These are phyloP conservation scores for Abrostola triplasia DNA, from an alignment of 2,888 invertebrate species.

Conservation along the genomic window DNA sequence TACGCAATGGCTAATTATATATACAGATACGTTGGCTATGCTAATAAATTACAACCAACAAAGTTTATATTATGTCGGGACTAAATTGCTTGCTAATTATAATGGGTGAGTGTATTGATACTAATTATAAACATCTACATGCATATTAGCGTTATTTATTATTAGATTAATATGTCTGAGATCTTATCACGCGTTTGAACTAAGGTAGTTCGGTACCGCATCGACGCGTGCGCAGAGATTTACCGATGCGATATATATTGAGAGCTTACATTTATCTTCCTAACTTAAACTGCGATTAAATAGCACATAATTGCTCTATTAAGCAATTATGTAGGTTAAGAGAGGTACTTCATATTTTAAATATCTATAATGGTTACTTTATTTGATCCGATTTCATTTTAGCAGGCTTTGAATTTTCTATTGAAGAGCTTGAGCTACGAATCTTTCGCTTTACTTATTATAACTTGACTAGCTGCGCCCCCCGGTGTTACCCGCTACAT, in stretches of 20 bases:
- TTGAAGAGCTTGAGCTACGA: background rate
- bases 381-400: slow-evolving; percentile 8
- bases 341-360: slow-evolving; percentile 35
- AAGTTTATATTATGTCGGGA: slow-evolving; percentile 33
- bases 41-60: slow-evolving; percentile 43
- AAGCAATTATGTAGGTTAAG: slow-evolving; percentile 45
- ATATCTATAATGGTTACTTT: slow-evolving; percentile 25
- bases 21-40: slow-evolving; percentile 14
- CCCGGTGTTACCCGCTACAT: too few species aligned
- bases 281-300: slow-evolving; percentile 53
- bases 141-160: slow-evolving; percentile 67
- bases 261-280: slow-evolving; percentile 55
- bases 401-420: slow-evolving; percentile 2
- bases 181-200: slow-evolving; percentile 60
- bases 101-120: slow-evolving; percentile 57
- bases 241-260: slow-evolving; percentile 49
- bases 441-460: background rate
- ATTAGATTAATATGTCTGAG: slow-evolving; percentile 66
- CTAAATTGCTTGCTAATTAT: slow-evolving; percentile 62
- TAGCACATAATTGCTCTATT: slow-evolving; percentile 52
- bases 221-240: slow-evolving; percentile 56
- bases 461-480: too few species aligned
- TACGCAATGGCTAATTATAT: slow-evolving; percentile 20
- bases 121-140: slow-evolving; percentile 60
- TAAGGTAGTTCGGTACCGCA: slow-evolving; percentile 51